A percentile compares a stretch with the other conserved stretches of the same genome.
Evolutionary conservation across 2,888 invertebrate genomes (phyloP).

Genomic region (Chirona hameri): DNA sequence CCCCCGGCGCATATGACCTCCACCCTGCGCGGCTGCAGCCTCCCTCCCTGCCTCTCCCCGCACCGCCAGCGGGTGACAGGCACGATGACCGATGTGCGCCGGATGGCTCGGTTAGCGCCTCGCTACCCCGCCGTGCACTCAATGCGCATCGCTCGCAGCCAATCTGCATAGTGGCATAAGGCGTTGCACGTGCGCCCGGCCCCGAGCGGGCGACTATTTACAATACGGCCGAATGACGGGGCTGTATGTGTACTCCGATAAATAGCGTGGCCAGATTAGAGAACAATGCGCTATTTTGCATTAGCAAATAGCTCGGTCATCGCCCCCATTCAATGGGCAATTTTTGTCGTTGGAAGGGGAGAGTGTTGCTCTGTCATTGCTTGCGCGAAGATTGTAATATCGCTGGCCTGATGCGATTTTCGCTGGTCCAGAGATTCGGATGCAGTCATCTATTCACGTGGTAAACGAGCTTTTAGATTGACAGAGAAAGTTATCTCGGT

Average conservation of each 20-base stretch:
- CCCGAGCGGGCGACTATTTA: neutral
- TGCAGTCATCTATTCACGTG: neutral
- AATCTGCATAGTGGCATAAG: constrained; percentile 3
- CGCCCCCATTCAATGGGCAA: neutral
- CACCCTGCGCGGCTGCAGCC: neutral
- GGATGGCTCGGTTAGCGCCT: constrained; percentile 6
- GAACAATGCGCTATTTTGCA: constrained; percentile 22
- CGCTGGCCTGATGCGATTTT: neutral
- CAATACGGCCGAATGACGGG: constrained; percentile 1
- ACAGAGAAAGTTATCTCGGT: too few species aligned
- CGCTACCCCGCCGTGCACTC: neutral
- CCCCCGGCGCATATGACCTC: neutral
- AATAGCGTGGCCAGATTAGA: neutral
- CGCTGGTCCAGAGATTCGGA: neutral
- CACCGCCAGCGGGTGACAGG: neutral
- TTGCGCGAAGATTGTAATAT: neutral
- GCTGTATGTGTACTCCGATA: neutral
- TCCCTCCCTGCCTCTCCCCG: neutral
- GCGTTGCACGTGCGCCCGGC: neutral
- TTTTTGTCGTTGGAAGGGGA: neutral
- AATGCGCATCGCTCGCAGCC: neutral
- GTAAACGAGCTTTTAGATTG: neutral
- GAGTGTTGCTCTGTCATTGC: constrained; percentile 25
- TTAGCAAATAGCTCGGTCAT: constrained; percentile 12
- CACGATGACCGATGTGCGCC: neutral